These are phyloP conservation scores for Platycnemis pennipes DNA, from an alignment of 2,888 invertebrate species.

Conservation along the genomic window DNA sequence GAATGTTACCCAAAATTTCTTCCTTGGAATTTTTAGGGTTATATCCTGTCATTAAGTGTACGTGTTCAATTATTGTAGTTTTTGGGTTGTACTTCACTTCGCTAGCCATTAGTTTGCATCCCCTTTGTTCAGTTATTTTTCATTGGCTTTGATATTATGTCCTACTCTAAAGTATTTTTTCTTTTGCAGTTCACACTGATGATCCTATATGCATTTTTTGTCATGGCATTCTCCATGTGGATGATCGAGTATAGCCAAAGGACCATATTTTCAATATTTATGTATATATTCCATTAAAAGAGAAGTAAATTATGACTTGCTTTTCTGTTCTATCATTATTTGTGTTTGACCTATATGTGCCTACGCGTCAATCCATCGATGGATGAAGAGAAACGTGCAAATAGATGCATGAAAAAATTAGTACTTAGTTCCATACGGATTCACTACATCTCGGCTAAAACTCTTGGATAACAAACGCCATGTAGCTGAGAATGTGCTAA, in stretches of 20 bases:
- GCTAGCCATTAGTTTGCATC: neutral
- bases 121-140: neutral
- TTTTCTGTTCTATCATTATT: neutral
- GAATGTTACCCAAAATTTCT: neutral
- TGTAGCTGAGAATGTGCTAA: no score
- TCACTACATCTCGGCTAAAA: no score
- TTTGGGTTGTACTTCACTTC: no score
- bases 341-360: neutral
- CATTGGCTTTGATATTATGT: neutral
- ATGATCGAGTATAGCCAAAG: neutral
- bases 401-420: no score
- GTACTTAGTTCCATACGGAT: no score
- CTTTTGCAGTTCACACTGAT: constrained; percentile 20
- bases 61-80: no score
- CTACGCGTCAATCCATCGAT: no score
- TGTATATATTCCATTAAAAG: neutral
- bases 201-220: constrained; percentile 45
- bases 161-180: neutral
- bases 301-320: neutral
- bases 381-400: no score
- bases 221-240: constrained; percentile 14
- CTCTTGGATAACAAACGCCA: no score
- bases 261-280: neutral
- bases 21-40: neutral
- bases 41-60: no score